Evolutionary conservation across 2,888 invertebrate genomes (phyloP).

Genomic region (Blastobasis lacticolella): DNA sequence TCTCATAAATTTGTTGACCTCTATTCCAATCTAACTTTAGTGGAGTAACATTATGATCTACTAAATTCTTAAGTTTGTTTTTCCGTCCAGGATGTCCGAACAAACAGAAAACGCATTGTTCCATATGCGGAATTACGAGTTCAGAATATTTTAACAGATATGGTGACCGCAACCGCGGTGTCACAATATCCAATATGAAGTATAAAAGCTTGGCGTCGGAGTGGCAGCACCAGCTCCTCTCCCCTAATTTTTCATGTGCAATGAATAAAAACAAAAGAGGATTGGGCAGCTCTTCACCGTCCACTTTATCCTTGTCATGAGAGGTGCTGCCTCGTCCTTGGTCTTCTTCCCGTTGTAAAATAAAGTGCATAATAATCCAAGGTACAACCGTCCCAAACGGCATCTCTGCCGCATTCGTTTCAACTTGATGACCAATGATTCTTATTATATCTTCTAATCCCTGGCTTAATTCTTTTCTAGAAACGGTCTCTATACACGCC

Average conservation of each 20-base stretch:
- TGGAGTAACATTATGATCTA: conserved; percentile 84
- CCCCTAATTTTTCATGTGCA: conserved; percentile 89
- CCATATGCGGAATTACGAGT: conserved; percentile 84
- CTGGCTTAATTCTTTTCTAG: conserved; percentile 76
- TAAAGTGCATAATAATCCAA: conserved; percentile 88
- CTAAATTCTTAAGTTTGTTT: conserved; percentile 72
- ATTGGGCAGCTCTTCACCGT: conserved; percentile 77
- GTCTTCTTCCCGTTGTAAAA: conserved; percentile 83
- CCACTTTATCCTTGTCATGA: conserved; percentile 49
- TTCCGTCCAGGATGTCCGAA: conserved; percentile 87
- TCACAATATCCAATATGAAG: conserved; percentile 83
- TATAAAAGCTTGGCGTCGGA: conserved; percentile 85
- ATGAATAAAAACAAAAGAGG: conserved; percentile 85
- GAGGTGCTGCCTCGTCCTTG: conserved; percentile 73
- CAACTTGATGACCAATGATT: conserved; percentile 85
- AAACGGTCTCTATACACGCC: conserved; percentile 66
- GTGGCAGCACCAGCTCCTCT: conserved; percentile 83
- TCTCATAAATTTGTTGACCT: conserved; percentile 84
- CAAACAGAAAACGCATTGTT: conserved; percentile 88
- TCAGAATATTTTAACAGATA: conserved; percentile 77
- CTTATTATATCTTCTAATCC: conserved; percentile 83
- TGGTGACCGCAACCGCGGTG: conserved; percentile 80
- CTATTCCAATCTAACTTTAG: conserved; percentile 82
- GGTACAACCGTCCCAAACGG: conserved; percentile 83
- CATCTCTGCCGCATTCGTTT: conserved; percentile 78